Base-by-base conservation (phyloP, 2,797 vertebrate species). In the Antennarius maculatus region DNA sequence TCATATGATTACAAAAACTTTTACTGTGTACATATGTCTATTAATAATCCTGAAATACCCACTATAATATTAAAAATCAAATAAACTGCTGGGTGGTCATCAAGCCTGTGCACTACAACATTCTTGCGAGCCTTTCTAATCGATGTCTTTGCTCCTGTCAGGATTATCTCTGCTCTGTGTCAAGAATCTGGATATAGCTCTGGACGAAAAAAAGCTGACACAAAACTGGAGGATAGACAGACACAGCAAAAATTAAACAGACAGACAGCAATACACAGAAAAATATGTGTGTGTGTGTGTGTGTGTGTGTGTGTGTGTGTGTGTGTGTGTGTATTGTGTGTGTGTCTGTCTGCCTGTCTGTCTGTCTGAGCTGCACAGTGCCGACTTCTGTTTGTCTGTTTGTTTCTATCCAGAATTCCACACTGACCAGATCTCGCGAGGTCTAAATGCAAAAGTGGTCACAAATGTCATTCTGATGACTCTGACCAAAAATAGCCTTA, bases 351-450 rank as follows among this genome's bases (percentile, higher is more conserved):
- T 23, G 23, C 2, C 23, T 23, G 23, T 23, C 23, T 23, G 23
- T 23, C 23, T 23, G 23, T 23, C 23, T 23, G 34, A 15, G 63
- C 49, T 47, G 67, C 54, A 75, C 71, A 64, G 53, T 60, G 57
- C 82, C 86, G 73, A 41, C 69, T 53, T 52, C 13, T 80, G 76
- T 82, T 82, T 84, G 55, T 79, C 67, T 79, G 76, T 69, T 70
- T 73, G 66, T 51, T 67, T 63, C 66, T 51, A 56, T 61, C 34
- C 62, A 71, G 76, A 76, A 77, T 81, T 27, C 75, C 5, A 18
- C 51, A 73, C 62, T 66, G 60, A 73, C 60, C 77, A 76, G 74
- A 74, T 9, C 57, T 51, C 65, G 42, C 8, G 9, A 48, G 39
- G 42, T 37, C 59, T 31, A 8, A 16, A 53, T 11, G 14, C 7